Evolutionary conservation across 2,113 vertebrate species (phyloP), one percentile per base, ranked within the genome.

Genomic region (Ceyx cyanopectus): DNA sequence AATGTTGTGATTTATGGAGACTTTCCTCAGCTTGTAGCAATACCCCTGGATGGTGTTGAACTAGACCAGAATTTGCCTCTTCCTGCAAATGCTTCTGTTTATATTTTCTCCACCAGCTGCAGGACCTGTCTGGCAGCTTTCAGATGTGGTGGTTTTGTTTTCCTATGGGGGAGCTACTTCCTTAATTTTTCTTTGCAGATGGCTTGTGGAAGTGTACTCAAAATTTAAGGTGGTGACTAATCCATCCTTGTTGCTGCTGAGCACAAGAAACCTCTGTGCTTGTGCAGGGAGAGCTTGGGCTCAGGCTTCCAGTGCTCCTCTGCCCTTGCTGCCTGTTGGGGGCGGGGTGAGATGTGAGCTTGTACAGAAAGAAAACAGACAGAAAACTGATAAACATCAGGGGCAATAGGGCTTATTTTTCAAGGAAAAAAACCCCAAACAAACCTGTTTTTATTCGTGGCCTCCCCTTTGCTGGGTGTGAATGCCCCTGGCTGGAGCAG

Each of bases 1-100:
- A 0, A 73, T 81, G 76, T n/a, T 97, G 93, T 97, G 90, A 41
- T 94, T 96, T 85, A 53, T 15, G 4, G 73, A 48, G 54, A 1
- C 37, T 60, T 68, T 19, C 50, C 34, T 87, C 57, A 27, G 34
- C 17, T 30, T 43, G n/a, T 9, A 26, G 6, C 10, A 29, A 2
- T 13, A 7, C 13, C 20, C 14, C 53, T 30, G 41, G 5, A 1
- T 15, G 7, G 8, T 60, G 41, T 5, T 63, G 12, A 37, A 41
- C 3, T 8, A 3, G 2, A 37, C 37, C 11, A 7, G 34, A 29
- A n/a, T 19, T 87, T 54, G 15, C 29, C 20, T 1, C 19, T 84
- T 43, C 68, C 14, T 73, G 24, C 5, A 9, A 14, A 9, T 45
- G 53, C 12, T 70, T n/a, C 53, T 50, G 1, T 14, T 61, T 29